phyloP scores from a whole-genome alignment of 2,113 vertebrate genomes.

The Corythaeola cristata region DNA sequence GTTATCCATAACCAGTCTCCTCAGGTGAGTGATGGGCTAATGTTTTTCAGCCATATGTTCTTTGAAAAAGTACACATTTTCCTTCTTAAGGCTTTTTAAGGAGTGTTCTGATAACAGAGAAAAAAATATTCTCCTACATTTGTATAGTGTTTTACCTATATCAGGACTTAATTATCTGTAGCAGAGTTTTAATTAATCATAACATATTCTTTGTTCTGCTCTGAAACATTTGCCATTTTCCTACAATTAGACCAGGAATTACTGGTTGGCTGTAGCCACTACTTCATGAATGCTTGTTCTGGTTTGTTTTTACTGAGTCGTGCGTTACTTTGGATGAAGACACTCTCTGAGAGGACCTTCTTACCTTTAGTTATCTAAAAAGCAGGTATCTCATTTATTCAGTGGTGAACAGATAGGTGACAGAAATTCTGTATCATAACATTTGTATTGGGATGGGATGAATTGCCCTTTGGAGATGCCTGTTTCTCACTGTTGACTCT shows the following conservation, averaged over 20 bases:
- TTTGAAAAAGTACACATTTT: not conserved
- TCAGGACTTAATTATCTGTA: not conserved
- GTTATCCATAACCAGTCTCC: not conserved
- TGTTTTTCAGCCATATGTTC: not conserved
- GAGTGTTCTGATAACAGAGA: not conserved
- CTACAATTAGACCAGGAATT: not conserved
- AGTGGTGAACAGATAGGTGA: not conserved
- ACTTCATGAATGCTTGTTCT: not conserved
- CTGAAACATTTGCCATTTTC: not conserved
- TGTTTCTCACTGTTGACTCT: not conserved
- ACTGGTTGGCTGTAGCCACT: not conserved
- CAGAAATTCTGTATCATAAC: not conserved
- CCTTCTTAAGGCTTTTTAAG: not conserved
- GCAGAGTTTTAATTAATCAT: not conserved
- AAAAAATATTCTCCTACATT: not conserved
- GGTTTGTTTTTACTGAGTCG: not conserved
- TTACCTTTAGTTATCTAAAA: not conserved
- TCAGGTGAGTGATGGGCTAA: not conserved
- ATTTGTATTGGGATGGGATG: not conserved
- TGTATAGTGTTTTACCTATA: not conserved
- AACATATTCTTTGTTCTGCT: not conserved
- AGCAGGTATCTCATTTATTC: not conserved
- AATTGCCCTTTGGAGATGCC: not conserved
- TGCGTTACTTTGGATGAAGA: not conserved
- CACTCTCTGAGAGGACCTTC: not conserved